Conservation (phyloP, 2,888 invertebrate species). For the Epinotia brunnichana region DNA sequence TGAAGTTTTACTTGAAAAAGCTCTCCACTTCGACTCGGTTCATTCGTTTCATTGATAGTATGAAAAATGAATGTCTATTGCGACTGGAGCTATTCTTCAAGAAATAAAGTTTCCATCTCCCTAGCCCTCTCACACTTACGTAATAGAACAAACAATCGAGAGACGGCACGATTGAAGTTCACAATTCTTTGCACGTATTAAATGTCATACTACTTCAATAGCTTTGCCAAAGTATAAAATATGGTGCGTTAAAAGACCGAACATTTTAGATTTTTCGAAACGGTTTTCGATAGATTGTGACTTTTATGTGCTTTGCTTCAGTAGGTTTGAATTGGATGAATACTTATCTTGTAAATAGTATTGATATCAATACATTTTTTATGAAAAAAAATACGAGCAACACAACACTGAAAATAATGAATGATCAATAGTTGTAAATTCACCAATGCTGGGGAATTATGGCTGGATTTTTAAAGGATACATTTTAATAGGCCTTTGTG, state of each 20-base stretch:
- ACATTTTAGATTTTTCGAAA: constrained; percentile 16
- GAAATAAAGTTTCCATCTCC: not conserved
- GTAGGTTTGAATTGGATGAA: constrained; percentile 22
- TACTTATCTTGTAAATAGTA: not conserved
- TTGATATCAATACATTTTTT: not conserved
- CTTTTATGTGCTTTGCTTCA: constrained; percentile 24
- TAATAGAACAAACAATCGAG: not conserved
- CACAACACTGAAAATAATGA: no score
- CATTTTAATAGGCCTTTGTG: no score
- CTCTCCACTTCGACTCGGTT: constrained; percentile 15
- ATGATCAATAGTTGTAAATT: no score
- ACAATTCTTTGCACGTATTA: not conserved
- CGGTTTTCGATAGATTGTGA: constrained; percentile 14
- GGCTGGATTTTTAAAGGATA: no score
- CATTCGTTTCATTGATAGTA: constrained; percentile 14
- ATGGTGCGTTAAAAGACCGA: constrained; percentile 22
- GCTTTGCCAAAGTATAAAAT: constrained; percentile 17
- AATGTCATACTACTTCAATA: not conserved
- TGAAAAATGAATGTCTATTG: constrained; percentile 9
- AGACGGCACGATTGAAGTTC: constrained; percentile 9
- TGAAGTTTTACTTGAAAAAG: constrained; percentile 17
- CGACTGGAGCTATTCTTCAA: not conserved
- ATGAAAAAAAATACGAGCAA: no score
- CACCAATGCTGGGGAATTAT: no score
- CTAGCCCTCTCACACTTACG: constrained; percentile 7